These are phyloP conservation scores for Potorous gilbertii DNA, from an alignment of 2,797 vertebrate genomes.

Conservation along the genomic window DNA sequence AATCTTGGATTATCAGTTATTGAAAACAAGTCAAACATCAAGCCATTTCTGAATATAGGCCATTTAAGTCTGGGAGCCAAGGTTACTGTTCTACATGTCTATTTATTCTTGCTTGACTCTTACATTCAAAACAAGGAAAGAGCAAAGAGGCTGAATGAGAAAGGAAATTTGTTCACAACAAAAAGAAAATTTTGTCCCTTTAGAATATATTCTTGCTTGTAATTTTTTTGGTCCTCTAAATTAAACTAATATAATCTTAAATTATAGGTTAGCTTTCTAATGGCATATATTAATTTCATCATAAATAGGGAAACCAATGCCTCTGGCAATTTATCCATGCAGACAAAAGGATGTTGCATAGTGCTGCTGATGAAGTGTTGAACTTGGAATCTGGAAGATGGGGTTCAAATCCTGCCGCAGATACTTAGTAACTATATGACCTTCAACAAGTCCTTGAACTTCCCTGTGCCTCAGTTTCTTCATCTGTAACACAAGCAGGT, in stretches of 20 bases:
- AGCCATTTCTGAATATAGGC: not conserved
- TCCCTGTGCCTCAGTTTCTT: not conserved
- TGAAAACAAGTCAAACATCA: not conserved
- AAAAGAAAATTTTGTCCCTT: not conserved
- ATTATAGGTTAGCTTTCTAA: constrained; percentile 11
- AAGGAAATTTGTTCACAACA: not conserved
- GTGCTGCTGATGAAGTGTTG: not conserved
- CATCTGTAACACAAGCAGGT: not conserved
- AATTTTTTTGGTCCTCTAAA: constrained; percentile 21
- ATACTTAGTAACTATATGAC: constrained; percentile 1
- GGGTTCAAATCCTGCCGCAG: not conserved
- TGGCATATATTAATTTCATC: constrained; percentile 23
- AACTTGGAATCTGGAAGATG: constrained; percentile 44
- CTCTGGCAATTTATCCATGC: not conserved
- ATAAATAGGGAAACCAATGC: constrained; percentile 34
- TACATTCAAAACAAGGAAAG: not conserved
- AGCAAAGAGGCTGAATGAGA: not conserved
- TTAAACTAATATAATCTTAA: constrained; percentile 38
- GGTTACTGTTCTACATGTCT: not conserved
- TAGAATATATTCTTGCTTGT: not conserved
- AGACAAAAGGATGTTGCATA: constrained; percentile 6
- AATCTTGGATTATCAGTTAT: not conserved
- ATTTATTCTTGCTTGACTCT: not conserved
- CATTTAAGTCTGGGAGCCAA: not conserved
- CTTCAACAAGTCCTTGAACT: not conserved